Evolutionary conservation across 2,888 invertebrate genomes (phyloP).

Genomic region (Aleiodes alternator): DNA sequence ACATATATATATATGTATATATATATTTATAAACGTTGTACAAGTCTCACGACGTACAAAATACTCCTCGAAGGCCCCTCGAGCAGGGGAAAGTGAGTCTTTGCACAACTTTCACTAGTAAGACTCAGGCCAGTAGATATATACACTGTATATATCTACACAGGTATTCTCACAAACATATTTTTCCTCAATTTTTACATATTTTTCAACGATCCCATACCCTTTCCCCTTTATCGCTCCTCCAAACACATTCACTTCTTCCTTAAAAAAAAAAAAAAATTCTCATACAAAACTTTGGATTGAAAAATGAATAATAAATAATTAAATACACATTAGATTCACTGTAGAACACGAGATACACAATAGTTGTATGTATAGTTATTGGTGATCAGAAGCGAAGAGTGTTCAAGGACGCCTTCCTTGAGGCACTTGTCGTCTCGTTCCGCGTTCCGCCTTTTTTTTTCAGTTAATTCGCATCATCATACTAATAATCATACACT

Average conservation of each 20-base stretch:
- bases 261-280: no score
- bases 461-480: constrained; percentile 38
- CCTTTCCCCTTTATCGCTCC: constrained; percentile 23
- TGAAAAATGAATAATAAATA: no score
- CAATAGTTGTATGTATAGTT: background rate
- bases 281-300: no score
- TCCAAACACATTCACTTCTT: constrained; percentile 11
- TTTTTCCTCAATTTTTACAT: constrained; percentile 4
- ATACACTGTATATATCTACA: constrained; percentile 35
- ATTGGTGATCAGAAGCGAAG: constrained; percentile 23
- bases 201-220: constrained; percentile 25
- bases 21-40: constrained; percentile 42
- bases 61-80: constrained; percentile 59
- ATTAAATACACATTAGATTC: background rate
- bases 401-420: constrained; percentile 48
- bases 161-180: constrained; percentile 19
- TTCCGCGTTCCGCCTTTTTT: constrained; percentile 48
- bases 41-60: constrained; percentile 45
- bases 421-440: constrained; percentile 40
- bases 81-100: constrained; percentile 72
- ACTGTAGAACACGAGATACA: background rate
- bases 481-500: constrained; percentile 20
- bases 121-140: constrained; percentile 42
- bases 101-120: constrained; percentile 72
- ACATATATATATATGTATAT: constrained; percentile 17